These are phyloP conservation scores for Harpalus rufipes DNA, from an alignment of 2,888 invertebrate species.

Conservation along the genomic window DNA sequence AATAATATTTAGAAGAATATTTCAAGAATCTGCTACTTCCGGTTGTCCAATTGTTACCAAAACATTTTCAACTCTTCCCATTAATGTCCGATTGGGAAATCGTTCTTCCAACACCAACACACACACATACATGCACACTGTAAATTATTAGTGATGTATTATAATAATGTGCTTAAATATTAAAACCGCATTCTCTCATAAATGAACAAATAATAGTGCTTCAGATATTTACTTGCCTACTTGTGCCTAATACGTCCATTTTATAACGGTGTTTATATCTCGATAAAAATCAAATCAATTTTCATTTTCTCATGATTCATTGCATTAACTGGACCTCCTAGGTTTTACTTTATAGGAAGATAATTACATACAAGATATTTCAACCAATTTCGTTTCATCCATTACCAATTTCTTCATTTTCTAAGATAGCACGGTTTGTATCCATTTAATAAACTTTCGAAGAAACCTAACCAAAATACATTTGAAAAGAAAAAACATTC, in stretches of 20 bases:
- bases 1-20: too few species aligned
- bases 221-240: not conserved
- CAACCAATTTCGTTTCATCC: not conserved
- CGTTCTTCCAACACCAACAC: too few species aligned
- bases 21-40: too few species aligned
- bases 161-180: too few species aligned
- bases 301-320: slow-evolving; percentile 11
- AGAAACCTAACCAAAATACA: not conserved
- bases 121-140: too few species aligned
- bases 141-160: too few species aligned
- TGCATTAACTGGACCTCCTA: slow-evolving; percentile 10
- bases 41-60: too few species aligned
- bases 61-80: too few species aligned
- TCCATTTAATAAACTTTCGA: not conserved
- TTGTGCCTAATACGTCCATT: not conserved
- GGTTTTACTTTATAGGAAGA: not conserved
- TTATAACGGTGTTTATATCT: not conserved
- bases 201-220: too few species aligned
- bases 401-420: not conserved
- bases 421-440: too few species aligned
- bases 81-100: too few species aligned
- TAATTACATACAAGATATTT: not conserved
- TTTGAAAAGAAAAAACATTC: not conserved
- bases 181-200: too few species aligned
- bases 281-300: slow-evolving; percentile 25